Percentiles rank a stretch among this genome's conserved stretches.
phyloP scores from a whole-genome alignment of 2,113 vertebrate genomes.

The Recurvirostra avosetta region DNA sequence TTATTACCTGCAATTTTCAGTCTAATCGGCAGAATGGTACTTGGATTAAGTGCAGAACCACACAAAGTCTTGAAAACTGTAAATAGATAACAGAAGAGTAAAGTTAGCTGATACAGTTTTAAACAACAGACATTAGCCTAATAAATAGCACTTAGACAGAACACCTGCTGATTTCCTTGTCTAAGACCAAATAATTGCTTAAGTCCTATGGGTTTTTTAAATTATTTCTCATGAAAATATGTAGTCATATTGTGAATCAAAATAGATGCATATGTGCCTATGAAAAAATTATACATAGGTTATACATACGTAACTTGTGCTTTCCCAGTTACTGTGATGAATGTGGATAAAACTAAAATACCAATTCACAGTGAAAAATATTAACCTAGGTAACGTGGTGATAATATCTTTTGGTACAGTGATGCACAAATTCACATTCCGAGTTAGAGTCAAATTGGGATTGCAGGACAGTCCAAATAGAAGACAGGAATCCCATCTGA shows the following conservation, averaged over 20 bases:
- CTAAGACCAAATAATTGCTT: neutral
- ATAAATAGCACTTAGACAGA: neutral
- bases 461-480: neutral
- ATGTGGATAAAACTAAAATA: neutral
- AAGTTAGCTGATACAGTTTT: neutral
- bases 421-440: neutral
- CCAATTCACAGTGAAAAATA: neutral
- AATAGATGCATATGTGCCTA: neutral
- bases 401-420: neutral
- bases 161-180: neutral
- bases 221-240: neutral
- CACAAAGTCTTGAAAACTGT: neutral
- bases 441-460: neutral
- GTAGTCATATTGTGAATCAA: neutral
- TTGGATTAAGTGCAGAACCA: neutral
- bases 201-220: neutral
- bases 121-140: neutral
- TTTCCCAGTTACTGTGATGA: neutral
- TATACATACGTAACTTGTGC: neutral
- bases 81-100: neutral
- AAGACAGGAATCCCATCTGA: neutral
- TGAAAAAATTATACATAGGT: neutral
- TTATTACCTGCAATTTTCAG: neutral
- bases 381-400: neutral
- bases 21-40: neutral